A percentile compares a stretch with the other conserved stretches of the same genome.
Conservation (phyloP, 2,113 vertebrate genomes). For the Thamnaconus septentrionalis region DNA sequence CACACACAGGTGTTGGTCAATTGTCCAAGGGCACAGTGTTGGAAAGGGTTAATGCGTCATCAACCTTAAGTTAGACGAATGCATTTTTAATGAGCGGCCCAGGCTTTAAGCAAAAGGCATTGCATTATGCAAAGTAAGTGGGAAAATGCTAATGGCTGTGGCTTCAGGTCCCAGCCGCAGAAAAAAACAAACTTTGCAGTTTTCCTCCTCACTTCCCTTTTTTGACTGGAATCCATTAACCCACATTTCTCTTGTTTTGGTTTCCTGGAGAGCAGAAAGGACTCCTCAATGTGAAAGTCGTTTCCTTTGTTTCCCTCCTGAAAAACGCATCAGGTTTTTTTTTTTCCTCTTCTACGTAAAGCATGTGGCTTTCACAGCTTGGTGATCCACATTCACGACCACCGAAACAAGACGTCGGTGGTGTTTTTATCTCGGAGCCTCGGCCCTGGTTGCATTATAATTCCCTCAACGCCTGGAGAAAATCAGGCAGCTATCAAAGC, state of each 20-base stretch:
- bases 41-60: constrained; percentile 44
- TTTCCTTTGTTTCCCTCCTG: no score
- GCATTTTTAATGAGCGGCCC: constrained; percentile 72
- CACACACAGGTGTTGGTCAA: constrained; percentile 8
- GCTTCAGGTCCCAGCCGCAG: constrained; percentile 17
- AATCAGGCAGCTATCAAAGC: constrained; percentile 20
- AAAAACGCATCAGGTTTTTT: no score
- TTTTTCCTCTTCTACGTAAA: no score
- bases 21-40: constrained; percentile 21
- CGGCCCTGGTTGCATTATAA: constrained; percentile 15
- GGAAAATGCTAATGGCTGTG: constrained; percentile 60
- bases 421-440: background rate
- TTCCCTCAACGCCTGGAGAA: constrained; percentile 16
- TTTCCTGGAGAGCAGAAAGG: constrained; percentile 18
- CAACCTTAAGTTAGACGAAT: constrained; percentile 65
- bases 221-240: constrained; percentile 28
- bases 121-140: constrained; percentile 68
- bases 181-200: constrained; percentile 46
- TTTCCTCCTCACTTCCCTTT: constrained; percentile 23
- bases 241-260: constrained; percentile 17
- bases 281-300: background rate
- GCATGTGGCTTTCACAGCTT: no score
- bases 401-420: constrained; percentile 25
- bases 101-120: constrained; percentile 57
- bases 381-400: constrained; percentile 2